Evolutionary conservation across 2,888 invertebrate species (phyloP).

Genomic region (Andrena chrysosceles): DNA sequence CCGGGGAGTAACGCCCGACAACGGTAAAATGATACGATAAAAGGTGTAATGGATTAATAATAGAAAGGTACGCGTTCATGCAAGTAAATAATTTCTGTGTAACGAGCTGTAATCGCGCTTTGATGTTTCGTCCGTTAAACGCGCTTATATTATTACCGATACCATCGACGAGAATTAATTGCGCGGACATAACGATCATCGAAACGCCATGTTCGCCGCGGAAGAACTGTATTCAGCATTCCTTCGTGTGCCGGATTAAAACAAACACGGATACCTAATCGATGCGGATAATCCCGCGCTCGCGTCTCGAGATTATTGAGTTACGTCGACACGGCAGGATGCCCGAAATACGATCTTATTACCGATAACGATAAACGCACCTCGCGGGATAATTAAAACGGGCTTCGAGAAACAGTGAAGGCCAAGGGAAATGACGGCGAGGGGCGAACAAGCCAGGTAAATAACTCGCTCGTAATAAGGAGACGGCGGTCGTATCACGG

Average conservation of each 20-base stretch:
- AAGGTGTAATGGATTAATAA: slow-evolving; percentile 32
- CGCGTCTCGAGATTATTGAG: slow-evolving; percentile 3
- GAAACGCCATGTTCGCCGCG: neutral
- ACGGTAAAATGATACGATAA: neutral
- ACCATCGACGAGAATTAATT: slow-evolving; percentile 16
- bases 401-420: neutral
- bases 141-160: neutral
- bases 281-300: neutral
- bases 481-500: slow-evolving; percentile 13
- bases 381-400: slow-evolving; percentile 15
- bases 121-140: neutral
- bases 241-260: neutral
- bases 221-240: neutral
- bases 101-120: neutral
- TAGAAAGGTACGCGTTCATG: neutral
- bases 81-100: slow-evolving; percentile 15
- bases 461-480: slow-evolving; percentile 44
- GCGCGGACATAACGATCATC: neutral
- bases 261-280: slow-evolving; percentile 4
- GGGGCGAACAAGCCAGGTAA: slow-evolving; percentile 8
- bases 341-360: slow-evolving; percentile 14
- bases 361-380: slow-evolving; percentile 19
- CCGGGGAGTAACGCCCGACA: neutral
- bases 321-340: neutral
- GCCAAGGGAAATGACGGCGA: slow-evolving; percentile 1